These are phyloP conservation scores for Lindbergichthys nudifrons DNA, from an alignment of 2,797 vertebrate species.

Conservation along the genomic window DNA sequence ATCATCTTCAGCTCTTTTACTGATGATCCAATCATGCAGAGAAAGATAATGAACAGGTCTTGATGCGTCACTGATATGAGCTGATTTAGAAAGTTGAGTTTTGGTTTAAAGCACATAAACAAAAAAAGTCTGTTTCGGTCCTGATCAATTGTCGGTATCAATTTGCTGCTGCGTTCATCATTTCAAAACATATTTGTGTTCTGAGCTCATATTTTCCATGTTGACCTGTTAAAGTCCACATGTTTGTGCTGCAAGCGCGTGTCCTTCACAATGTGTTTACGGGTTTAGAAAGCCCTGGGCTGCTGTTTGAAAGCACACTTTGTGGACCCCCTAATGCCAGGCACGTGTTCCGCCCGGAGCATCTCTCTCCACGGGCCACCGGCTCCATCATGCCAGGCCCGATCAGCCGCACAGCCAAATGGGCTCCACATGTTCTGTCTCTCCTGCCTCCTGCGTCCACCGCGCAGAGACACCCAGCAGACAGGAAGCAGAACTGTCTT, in stretches of 20 bases:
- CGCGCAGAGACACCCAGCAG: slow-evolving; percentile 68
- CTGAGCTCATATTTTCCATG: slow-evolving; percentile 80
- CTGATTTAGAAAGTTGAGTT: slow-evolving; percentile 49
- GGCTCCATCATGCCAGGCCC: slow-evolving; percentile 55
- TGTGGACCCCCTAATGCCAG: slow-evolving; percentile 58
- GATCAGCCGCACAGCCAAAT: slow-evolving; percentile 62
- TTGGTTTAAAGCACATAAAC: slow-evolving; percentile 57
- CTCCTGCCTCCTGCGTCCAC: slow-evolving; percentile 28
- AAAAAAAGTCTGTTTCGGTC: slow-evolving; percentile 39
- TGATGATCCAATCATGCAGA: slow-evolving; percentile 6
- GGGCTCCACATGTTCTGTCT: slow-evolving; percentile 73
- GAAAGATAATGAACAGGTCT: slow-evolving; percentile 16
- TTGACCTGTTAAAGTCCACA: slow-evolving; percentile 62
- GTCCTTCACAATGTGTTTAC: slow-evolving; percentile 69
- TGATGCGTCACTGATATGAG: slow-evolving; percentile 28
- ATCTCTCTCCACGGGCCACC: slow-evolving; percentile 65
- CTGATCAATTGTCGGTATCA: slow-evolving; percentile 43
- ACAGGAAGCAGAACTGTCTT: slow-evolving; percentile 61
- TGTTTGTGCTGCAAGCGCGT: slow-evolving; percentile 60
- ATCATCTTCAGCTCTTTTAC: slow-evolving; percentile 26
- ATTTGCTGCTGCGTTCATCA: slow-evolving; percentile 35
- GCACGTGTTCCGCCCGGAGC: slow-evolving; percentile 74
- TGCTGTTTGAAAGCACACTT: slow-evolving; percentile 65
- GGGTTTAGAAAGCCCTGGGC: slow-evolving; percentile 58
- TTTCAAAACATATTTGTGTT: slow-evolving; percentile 59